phyloP scores from a whole-genome alignment of 2,888 invertebrate genomes.

The Sinohyriopsis cumingii region DNA sequence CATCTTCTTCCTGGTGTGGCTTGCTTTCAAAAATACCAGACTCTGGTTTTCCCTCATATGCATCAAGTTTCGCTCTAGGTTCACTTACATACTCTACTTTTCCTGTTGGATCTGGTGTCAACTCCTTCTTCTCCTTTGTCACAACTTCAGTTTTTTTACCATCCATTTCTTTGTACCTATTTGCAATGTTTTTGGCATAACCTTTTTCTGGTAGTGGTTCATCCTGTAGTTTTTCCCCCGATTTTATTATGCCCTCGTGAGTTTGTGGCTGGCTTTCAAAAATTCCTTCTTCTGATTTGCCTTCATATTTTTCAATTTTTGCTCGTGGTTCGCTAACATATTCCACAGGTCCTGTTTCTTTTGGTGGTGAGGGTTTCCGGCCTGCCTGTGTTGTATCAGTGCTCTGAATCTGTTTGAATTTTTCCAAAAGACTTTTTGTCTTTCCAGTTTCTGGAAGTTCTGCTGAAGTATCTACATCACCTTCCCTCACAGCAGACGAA shows the following conservation, averaged over 20 bases:
- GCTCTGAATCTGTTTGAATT: constrained; percentile 38
- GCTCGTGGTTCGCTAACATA: constrained; percentile 50
- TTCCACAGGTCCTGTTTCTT: constrained; percentile 40
- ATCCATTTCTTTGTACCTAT: constrained; percentile 89
- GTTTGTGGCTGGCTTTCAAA: constrained; percentile 58
- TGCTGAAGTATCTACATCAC: constrained; percentile 30
- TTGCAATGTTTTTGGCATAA: constrained; percentile 86
- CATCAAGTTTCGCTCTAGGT: constrained; percentile 48
- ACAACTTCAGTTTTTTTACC: constrained; percentile 24
- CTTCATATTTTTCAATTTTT: constrained; percentile 40
- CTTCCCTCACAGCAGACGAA: constrained; percentile 43
- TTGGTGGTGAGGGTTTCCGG: constrained; percentile 45
- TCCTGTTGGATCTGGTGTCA: constrained; percentile 57
- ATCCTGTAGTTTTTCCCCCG: constrained; percentile 40
- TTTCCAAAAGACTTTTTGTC: constrained; percentile 43
- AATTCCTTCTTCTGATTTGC: constrained; percentile 55
- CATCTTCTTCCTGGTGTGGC: constrained; percentile 50
- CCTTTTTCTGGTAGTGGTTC: constrained; percentile 75
- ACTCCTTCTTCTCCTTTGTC: constrained; percentile 42
- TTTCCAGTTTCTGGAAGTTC: constrained; percentile 49
- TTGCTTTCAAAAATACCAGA: constrained; percentile 61
- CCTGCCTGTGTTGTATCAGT: constrained; percentile 21
- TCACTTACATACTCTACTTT: constrained; percentile 63
- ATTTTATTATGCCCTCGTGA: constrained; percentile 50
- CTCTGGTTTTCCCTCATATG: constrained; percentile 53